A percentile compares a stretch with the other conserved stretches of the same genome.
phyloP scores from a whole-genome alignment of 2,113 vertebrate genomes.

The Lophura nycthemera region DNA sequence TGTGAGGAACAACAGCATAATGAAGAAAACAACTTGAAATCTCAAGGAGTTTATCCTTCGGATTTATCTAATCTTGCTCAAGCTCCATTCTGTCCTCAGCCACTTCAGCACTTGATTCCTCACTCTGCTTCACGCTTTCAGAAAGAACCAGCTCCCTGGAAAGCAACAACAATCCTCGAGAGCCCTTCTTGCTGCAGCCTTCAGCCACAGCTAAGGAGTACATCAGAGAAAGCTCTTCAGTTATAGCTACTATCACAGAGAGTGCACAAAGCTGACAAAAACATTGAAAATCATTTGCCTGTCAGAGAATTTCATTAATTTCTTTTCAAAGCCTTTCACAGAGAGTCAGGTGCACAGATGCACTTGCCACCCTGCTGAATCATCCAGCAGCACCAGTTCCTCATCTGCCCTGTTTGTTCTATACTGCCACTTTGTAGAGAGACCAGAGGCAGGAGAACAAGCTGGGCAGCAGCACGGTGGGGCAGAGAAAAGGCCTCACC shows the following conservation, averaged over 20 bases:
- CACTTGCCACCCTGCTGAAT: neutral
- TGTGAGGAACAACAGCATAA: neutral
- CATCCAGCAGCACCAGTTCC: neutral
- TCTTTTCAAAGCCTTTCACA: neutral
- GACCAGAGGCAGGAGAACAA: neutral
- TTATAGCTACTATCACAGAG: neutral
- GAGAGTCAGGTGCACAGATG: neutral
- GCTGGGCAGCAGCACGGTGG: fast-evolving
- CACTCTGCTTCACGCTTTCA: neutral
- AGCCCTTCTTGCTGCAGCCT: neutral
- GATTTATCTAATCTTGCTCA: neutral
- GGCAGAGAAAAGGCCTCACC: neutral
- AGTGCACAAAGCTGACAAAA: neutral
- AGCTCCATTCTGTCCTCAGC: neutral
- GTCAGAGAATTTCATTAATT: neutral
- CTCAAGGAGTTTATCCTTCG: neutral
- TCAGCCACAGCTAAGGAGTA: neutral
- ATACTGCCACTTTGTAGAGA: neutral
- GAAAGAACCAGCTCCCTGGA: neutral
- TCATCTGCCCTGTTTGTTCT: neutral
- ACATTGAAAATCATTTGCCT: neutral
- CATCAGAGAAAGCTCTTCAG: neutral
- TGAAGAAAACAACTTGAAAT: neutral
- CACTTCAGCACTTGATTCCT: neutral
- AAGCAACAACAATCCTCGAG: neutral